A percentile compares a stretch with the other conserved stretches of the same genome.
These are phyloP conservation scores for Monochamus saltuarius DNA, from an alignment of 1,140 invertebrate genomes.

Conservation along the genomic window DNA sequence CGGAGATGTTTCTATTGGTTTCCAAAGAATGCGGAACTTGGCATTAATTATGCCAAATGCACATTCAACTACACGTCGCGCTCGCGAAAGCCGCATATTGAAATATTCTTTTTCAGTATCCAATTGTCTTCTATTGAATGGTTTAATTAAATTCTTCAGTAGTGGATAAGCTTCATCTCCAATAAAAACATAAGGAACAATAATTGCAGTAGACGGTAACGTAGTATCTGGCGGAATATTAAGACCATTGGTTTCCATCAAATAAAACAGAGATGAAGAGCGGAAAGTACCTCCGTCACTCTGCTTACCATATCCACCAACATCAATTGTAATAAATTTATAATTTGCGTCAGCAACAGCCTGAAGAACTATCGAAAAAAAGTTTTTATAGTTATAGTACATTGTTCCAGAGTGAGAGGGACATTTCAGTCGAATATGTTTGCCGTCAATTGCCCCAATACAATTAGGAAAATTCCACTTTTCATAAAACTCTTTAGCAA, in stretches of 20 bases:
- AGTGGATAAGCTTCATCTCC: conserved; percentile 29
- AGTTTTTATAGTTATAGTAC: conserved; percentile 54
- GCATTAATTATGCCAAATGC: conserved; percentile 14
- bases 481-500: no score
- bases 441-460: conserved; percentile 55
- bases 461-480: no score
- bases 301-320: conserved; percentile 52
- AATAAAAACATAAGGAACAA: conserved; percentile 24
- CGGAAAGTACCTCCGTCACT: no score
- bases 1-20: conserved; percentile 12
- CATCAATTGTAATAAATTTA: conserved; percentile 52
- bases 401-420: conserved; percentile 45
- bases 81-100: conserved; percentile 14
- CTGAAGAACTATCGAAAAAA: conserved; percentile 53
- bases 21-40: conserved; percentile 8
- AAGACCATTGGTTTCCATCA: conserved; percentile 7
- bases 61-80: conserved; percentile 6
- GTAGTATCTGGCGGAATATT: conserved; percentile 11
- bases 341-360: conserved; percentile 54
- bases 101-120: conserved; percentile 9
- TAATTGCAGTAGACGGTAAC: conserved; percentile 14
- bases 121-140: conserved; percentile 1
- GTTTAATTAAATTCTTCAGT: conserved; percentile 7
- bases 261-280: conserved; percentile 28
- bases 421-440: conserved; percentile 48